phyloP scores from a whole-genome alignment of 2,888 invertebrate genomes.

The Eremobia ochroleuca region DNA sequence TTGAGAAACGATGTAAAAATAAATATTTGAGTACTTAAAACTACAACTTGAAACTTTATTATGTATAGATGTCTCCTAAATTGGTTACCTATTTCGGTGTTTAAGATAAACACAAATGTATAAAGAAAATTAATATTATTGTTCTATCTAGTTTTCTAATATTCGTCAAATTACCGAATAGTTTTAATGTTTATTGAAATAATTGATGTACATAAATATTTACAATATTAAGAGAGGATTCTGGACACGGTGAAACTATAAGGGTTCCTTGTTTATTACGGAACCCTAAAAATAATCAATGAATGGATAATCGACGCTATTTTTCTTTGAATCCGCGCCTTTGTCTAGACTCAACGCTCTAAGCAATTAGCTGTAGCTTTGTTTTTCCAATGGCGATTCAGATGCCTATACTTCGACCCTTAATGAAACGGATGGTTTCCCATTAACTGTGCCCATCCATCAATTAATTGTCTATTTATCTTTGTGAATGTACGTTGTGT shows the following conservation, averaged over 20 bases:
- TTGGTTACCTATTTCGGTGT: background rate
- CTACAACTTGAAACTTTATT: background rate
- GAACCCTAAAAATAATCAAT: too few species aligned
- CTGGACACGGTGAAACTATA: too few species aligned
- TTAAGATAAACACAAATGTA: background rate
- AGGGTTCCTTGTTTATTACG: too few species aligned
- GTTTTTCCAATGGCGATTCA: constrained; percentile 15
- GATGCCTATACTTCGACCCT: constrained; percentile 11
- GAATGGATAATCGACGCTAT: too few species aligned
- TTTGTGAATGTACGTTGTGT: constrained; percentile 1
- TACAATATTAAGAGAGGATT: too few species aligned
- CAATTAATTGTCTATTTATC: constrained; percentile 28
- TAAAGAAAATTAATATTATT: background rate
- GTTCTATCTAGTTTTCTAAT: background rate
- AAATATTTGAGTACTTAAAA: background rate
- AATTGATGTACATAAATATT: too few species aligned
- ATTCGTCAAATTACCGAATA: background rate
- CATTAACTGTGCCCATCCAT: constrained; percentile 46
- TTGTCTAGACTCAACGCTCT: constrained; percentile 5
- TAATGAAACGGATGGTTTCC: constrained; percentile 56
- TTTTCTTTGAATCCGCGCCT: background rate
- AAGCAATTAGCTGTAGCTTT: background rate
- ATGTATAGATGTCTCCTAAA: background rate
- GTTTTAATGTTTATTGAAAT: too few species aligned
- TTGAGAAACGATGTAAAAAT: background rate